Percentiles rank a stretch among this genome's conserved stretches.
phyloP scores from a whole-genome alignment of 2,797 vertebrate species.

The Syndactyla subalaris region DNA sequence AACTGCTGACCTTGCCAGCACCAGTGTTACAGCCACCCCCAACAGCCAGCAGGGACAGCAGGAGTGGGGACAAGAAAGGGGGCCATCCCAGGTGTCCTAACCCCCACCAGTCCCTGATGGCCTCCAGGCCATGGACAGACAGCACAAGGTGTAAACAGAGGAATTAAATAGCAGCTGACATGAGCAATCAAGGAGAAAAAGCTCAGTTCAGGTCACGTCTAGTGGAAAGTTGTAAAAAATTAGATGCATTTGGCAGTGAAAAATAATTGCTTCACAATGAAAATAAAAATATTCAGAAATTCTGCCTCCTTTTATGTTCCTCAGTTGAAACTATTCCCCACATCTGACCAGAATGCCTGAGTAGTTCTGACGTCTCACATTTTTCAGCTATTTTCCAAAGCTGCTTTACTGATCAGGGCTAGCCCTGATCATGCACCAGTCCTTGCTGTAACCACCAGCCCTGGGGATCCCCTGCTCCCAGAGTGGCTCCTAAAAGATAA shows the following conservation, averaged over 20 bases:
- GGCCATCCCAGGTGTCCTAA: not conserved
- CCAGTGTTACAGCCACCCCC: not conserved
- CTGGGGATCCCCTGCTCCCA: rapidly evolving
- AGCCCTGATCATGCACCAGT: not conserved
- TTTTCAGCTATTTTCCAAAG: slow-evolving; percentile 34
- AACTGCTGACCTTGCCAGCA: not conserved
- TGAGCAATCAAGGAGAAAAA: not conserved
- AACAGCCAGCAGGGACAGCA: rapidly evolving
- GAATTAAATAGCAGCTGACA: not conserved
- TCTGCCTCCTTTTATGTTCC: not conserved
- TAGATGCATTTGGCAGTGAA: not conserved
- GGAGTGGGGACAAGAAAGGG: not conserved
- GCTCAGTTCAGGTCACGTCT: not conserved
- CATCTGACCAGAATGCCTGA: not conserved
- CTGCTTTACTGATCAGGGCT: slow-evolving; percentile 4
- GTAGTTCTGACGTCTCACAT: not conserved
- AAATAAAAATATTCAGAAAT: not conserved
- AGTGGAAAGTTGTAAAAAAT: not conserved
- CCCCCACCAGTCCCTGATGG: rapidly evolving
- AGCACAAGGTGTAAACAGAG: not conserved
- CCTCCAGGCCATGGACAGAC: not conserved
- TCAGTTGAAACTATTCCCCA: not conserved
- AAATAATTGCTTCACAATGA: not conserved
- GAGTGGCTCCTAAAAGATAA: not conserved
- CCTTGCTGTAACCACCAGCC: not conserved